Percentiles rank a stretch among this genome's conserved stretches.
These are phyloP conservation scores for Ciconia stormi DNA, from an alignment of 2,113 vertebrate genomes.

Conservation along the genomic window DNA sequence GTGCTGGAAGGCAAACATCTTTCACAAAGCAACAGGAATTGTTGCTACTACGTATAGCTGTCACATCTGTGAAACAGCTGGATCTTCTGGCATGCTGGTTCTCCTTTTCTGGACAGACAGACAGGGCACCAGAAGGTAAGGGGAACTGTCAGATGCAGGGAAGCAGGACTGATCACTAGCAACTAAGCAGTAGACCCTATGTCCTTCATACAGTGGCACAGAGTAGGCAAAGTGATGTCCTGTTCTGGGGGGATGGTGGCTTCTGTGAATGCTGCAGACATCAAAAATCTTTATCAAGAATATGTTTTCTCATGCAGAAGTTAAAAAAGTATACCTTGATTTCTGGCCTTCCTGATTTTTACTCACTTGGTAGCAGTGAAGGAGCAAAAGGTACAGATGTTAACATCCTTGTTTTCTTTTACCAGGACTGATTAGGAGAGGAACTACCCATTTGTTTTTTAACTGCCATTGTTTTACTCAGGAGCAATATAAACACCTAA, in stretches of 20 bases:
- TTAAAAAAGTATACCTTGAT: background rate
- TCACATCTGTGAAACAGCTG: background rate
- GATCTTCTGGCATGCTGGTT: background rate
- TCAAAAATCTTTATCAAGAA: background rate
- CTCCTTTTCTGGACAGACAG: background rate
- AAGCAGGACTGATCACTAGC: background rate
- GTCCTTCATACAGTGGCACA: background rate
- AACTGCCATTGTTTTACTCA: background rate
- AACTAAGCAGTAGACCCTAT: background rate
- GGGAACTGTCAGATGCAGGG: background rate
- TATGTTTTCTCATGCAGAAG: background rate
- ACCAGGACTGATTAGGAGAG: background rate
- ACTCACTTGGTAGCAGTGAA: background rate
- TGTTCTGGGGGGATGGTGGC: fast-evolving
- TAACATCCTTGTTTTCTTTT: background rate
- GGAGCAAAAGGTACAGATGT: background rate
- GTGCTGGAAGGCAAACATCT: background rate
- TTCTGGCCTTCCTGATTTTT: background rate
- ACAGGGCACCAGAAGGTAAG: background rate
- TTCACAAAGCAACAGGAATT: background rate
- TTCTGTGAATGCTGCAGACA: background rate
- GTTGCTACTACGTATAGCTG: background rate
- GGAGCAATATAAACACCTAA: conserved; percentile 21
- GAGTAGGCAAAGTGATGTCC: background rate
- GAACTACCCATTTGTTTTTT: background rate